phyloP scores from a whole-genome alignment of 1,140 invertebrate genomes.

The Thalassaphorura encarpata region DNA sequence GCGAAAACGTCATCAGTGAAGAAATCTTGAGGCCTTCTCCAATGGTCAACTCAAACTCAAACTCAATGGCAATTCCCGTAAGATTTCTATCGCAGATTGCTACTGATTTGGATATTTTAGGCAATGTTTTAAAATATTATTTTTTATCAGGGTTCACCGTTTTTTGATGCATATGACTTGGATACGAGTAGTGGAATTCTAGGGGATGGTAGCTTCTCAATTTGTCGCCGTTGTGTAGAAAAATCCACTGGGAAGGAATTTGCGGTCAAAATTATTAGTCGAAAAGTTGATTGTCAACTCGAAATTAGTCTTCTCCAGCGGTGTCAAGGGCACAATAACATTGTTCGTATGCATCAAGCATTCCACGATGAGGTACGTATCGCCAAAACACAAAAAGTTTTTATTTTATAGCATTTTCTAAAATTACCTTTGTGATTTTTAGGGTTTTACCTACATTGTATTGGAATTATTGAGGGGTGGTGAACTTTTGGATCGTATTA shows the following conservation, averaged over 20 bases:
- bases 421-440: conserved; percentile 8
- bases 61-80: conserved; percentile 42
- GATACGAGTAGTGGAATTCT: conserved; percentile 53
- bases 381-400: neutral
- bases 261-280: conserved; percentile 83
- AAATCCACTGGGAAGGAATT: conserved; percentile 58
- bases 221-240: conserved; percentile 74
- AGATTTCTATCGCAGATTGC: conserved; percentile 25
- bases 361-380: conserved; percentile 59
- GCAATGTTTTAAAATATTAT: conserved; percentile 14
- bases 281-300: conserved; percentile 59
- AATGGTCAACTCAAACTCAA: conserved; percentile 42
- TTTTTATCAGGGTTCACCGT: conserved; percentile 61
- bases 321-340: conserved; percentile 78
- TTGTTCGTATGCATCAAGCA: conserved; percentile 74
- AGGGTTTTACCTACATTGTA: conserved; percentile 68
- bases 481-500: conserved; percentile 64
- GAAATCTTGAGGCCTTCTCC: conserved; percentile 48
- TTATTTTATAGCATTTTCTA: conserved; percentile 1
- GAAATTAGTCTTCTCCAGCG: conserved; percentile 66
- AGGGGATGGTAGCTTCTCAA: conserved; percentile 80
- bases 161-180: conserved; percentile 75
- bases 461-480: conserved; percentile 76
- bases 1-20: conserved; percentile 69
- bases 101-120: neutral